Percentiles rank a stretch among this genome's conserved stretches.
Evolutionary conservation across 2,888 invertebrate species (phyloP).

Genomic region (Hypsopygia costalis): DNA sequence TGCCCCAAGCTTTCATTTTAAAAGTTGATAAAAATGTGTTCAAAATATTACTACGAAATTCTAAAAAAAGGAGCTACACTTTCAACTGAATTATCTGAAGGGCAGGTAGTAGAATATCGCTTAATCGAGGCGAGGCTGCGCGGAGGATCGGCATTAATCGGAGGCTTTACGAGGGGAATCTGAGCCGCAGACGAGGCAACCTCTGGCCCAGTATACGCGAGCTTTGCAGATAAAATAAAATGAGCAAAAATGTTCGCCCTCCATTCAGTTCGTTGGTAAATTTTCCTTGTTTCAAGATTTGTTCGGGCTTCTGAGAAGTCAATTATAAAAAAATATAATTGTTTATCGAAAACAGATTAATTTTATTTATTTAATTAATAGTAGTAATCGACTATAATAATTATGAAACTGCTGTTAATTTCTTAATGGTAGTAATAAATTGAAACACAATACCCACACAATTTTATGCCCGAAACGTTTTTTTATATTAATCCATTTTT

Average conservation of each 20-base stretch:
- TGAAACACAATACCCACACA: too few relatives aligned
- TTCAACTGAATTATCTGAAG: constrained; percentile 41
- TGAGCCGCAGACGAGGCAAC: constrained; percentile 49
- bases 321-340: not conserved
- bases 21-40: constrained; percentile 1
- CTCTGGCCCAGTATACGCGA: constrained; percentile 36
- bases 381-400: too few relatives aligned
- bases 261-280: not conserved
- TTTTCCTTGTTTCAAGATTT: constrained; percentile 6
- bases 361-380: too few relatives aligned
- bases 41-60: constrained; percentile 18
- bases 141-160: constrained; percentile 65
- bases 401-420: too few relatives aligned
- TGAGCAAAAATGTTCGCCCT: not conserved
- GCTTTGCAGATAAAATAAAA: constrained; percentile 27
- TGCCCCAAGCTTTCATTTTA: not conserved
- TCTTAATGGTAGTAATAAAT: too few relatives aligned
- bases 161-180: constrained; percentile 68
- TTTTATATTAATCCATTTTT: too few relatives aligned
- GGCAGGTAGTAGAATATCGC: constrained; percentile 59
- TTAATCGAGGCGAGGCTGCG: constrained; percentile 61
- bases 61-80: constrained; percentile 26
- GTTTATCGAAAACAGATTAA: too few relatives aligned
- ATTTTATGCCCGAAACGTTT: too few relatives aligned
- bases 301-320: not conserved